Base-by-base conservation (phyloP, 2,797 vertebrate species). In the Myotis findleyi region DNA sequence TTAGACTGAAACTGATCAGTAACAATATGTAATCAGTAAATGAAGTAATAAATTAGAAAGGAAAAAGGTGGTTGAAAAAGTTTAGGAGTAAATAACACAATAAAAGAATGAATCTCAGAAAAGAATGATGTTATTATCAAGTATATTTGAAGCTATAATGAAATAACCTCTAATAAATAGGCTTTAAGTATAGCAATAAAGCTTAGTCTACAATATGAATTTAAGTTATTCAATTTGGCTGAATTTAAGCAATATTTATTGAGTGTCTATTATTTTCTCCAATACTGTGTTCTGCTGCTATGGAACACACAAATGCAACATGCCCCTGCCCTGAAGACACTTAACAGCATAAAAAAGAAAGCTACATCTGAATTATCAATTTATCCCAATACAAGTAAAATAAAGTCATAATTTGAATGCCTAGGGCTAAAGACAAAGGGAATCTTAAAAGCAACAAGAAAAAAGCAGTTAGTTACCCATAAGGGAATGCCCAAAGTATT, bases 101-200 rank as follows among this genome's bases (percentile, higher is more conserved):
- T 47, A 68, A 33, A 73, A 49, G 30, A 68, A 36, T 36, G 33
- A 36, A 68, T 9, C 33, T 68, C 20, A 10, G 33, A 21, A 75
- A 91, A 83, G 27, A 92, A 95, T 23, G 7, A 55, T 64, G 66
- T 33, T 87, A 59, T 87, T 36, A 87, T 33, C 49, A 53, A 81
- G n/a, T 12, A 41, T 73, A 57, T 47, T 21, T 83, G 36, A 84
- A 55, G 18, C 71, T 79, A 55, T 20, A 85, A 89, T 47, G 30
- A 76, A 82, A 41, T 23, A 62, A 92, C 66, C n/a, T 87, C 33
- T 90, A 83, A 66, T 36, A 38, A 81, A 86, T 62, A 80, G 75
- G 14, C 27, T 87, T 66, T 49, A 73, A 86, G 36, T 71, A 55
- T 30, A 89, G 47, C 11, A 79, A 71, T 44, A 13, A 75, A 83